phyloP scores from a whole-genome alignment of 92 coral and sea anemone genomes.

The Actinernus sp. region DNA sequence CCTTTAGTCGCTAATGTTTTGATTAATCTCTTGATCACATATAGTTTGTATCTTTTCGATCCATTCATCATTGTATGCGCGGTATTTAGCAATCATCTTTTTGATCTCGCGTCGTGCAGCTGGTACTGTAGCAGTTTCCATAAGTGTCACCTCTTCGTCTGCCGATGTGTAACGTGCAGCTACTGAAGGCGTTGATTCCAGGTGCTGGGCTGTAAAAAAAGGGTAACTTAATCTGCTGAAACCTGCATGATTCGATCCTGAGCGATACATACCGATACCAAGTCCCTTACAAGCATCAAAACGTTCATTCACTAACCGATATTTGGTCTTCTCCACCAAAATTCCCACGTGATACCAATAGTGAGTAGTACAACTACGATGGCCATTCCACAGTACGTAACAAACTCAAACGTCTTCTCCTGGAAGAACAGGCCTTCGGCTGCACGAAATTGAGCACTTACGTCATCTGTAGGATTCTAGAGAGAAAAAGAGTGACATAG shows the following conservation, averaged over 20 bases:
- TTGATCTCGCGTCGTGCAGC: not conserved
- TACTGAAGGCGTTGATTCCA: not conserved
- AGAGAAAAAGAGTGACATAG: not conserved
- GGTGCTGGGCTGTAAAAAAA: not conserved
- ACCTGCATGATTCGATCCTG: no score
- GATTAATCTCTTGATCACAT: not conserved
- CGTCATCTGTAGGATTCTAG: conserved; percentile 35
- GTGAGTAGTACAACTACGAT: conserved; percentile 46
- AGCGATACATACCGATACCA: no score
- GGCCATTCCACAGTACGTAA: conserved; percentile 61
- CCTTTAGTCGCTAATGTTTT: not conserved
- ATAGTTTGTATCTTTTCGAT: not conserved
- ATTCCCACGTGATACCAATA: conserved; percentile 52
- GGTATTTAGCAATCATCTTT: not conserved
- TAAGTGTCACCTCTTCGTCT: not conserved
- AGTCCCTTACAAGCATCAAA: no score
- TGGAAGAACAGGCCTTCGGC: conserved; percentile 68
- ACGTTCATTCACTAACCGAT: conserved; percentile 15
- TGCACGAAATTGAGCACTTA: conserved; percentile 47
- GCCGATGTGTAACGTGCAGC: not conserved
- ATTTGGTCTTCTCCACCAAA: conserved; percentile 7
- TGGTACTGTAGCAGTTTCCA: conserved; percentile 1
- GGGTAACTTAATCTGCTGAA: no score
- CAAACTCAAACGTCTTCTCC: conserved; percentile 58
- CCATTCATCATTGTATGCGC: conserved; percentile 3